Conservation (phyloP, 2,797 vertebrate genomes). For the Mus spretus region DNA sequence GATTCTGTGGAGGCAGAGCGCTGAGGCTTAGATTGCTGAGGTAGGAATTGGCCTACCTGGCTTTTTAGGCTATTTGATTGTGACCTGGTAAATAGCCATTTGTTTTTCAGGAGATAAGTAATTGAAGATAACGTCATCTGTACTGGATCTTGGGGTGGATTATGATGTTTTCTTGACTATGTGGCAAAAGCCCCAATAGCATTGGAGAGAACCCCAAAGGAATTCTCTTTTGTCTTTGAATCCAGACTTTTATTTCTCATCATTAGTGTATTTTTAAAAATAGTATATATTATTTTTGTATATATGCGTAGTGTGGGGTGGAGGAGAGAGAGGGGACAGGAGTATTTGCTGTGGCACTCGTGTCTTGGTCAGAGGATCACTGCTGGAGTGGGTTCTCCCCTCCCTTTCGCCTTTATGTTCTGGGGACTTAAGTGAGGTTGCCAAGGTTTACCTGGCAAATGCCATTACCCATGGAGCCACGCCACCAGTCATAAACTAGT, state of each 20-base stretch:
- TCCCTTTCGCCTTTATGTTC: not conserved
- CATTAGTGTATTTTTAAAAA: not conserved
- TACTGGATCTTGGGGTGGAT: conserved; percentile 11
- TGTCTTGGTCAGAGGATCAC: not conserved
- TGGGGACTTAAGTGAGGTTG: too few species aligned
- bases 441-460: not conserved
- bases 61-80: not conserved
- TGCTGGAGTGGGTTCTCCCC: not conserved
- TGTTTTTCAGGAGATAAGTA: conserved; percentile 46
- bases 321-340: not conserved
- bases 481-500: not conserved
- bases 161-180: conserved; percentile 33
- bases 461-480: not conserved
- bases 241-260: conserved; percentile 36
- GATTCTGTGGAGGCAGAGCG: not conserved
- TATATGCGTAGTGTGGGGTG: not conserved
- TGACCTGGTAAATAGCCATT: conserved; percentile 34
- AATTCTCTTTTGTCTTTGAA: not conserved
- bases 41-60: conserved; percentile 22
- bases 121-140: conserved; percentile 49
- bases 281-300: not conserved
- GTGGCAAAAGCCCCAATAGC: not conserved
- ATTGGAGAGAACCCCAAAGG: not conserved
- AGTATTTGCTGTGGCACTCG: not conserved
- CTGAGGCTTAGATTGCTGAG: not conserved